phyloP scores from a whole-genome alignment of 2,888 invertebrate genomes.

The Sphecodes monilicornis region DNA sequence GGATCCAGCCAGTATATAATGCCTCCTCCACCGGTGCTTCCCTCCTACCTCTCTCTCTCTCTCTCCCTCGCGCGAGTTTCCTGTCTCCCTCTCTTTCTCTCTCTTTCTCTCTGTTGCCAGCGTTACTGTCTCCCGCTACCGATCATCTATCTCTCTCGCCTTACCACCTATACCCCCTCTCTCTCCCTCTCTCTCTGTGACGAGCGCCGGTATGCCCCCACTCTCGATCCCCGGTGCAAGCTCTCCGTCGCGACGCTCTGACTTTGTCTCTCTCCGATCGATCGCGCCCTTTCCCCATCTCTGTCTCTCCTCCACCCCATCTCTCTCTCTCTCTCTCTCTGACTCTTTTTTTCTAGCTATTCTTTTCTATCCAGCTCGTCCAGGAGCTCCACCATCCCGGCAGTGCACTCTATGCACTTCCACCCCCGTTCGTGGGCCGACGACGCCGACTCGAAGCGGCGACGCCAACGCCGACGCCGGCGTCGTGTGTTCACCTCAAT shows the following conservation, averaged over 20 bases:
- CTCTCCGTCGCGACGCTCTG: slow-evolving; percentile 18
- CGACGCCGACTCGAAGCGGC: slow-evolving; percentile 60
- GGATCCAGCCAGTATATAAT: slow-evolving; percentile 81
- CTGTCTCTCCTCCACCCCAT: background rate
- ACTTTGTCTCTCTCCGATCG: slow-evolving; percentile 7
- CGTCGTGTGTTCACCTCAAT: slow-evolving; percentile 81
- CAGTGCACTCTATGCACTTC: slow-evolving; percentile 59
- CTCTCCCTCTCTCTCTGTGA: background rate
- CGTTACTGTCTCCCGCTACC: slow-evolving; percentile 16
- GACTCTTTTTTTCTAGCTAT: background rate
- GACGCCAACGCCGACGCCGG: slow-evolving; percentile 66
- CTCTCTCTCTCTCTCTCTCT: slow-evolving; percentile 18
- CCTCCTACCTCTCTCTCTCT: slow-evolving; percentile 57
- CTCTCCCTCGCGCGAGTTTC: slow-evolving; percentile 22
- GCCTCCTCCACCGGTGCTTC: slow-evolving; percentile 70
- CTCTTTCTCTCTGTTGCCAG: slow-evolving; percentile 26
- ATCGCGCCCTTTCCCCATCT: background rate
- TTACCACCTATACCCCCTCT: slow-evolving; percentile 15
- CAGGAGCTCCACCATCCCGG: slow-evolving; percentile 41
- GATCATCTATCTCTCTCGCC: slow-evolving; percentile 32
- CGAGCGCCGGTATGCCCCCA: background rate
- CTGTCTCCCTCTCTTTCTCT: slow-evolving; percentile 31
- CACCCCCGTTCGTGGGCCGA: slow-evolving; percentile 65
- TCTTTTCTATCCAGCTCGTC: slow-evolving; percentile 19
- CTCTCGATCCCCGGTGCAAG: slow-evolving; percentile 25